phyloP scores from a whole-genome alignment of 1,140 invertebrate species.

The Drosophila malerkotliana region DNA sequence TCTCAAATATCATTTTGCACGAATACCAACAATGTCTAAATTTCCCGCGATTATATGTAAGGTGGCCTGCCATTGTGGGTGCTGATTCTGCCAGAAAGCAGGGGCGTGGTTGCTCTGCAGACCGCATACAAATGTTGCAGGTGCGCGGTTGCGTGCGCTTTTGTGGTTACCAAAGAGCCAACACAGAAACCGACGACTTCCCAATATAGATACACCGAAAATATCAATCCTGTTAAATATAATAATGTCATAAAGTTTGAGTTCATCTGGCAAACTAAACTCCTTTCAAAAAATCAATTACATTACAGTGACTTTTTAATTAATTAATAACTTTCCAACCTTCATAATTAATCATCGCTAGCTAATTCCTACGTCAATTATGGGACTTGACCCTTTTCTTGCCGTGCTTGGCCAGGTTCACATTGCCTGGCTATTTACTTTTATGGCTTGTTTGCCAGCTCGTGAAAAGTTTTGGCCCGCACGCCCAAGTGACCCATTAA shows the following conservation, averaged over 20 bases:
- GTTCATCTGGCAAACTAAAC: neutral
- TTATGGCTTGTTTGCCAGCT: conserved; percentile 76
- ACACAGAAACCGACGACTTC: neutral
- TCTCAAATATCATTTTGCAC: conserved; percentile 77
- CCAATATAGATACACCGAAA: neutral
- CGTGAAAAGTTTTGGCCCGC: conserved; percentile 68
- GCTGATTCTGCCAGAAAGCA: neutral
- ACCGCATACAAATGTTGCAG: conserved; percentile 45
- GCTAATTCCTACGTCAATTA: neutral
- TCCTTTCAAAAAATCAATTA: neutral
- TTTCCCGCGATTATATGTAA: conserved; percentile 59
- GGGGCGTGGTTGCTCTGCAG: conserved; percentile 9
- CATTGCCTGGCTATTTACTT: conserved; percentile 63
- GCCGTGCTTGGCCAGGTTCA: conserved; percentile 8
- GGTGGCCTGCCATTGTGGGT: conserved; percentile 11
- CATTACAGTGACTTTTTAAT: neutral
- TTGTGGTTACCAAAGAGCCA: conserved; percentile 33
- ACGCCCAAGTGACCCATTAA: conserved; percentile 79
- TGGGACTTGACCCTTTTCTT: conserved; percentile 1
- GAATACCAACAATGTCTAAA: conserved; percentile 76
- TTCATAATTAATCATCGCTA: neutral
- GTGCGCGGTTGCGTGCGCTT: conserved; percentile 50
- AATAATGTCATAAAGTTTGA: neutral
- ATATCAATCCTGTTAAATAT: neutral
- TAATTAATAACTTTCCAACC: neutral